Evolutionary conservation across 2,888 invertebrate genomes (phyloP).

Genomic region (Cordylochernes scorpioides): DNA sequence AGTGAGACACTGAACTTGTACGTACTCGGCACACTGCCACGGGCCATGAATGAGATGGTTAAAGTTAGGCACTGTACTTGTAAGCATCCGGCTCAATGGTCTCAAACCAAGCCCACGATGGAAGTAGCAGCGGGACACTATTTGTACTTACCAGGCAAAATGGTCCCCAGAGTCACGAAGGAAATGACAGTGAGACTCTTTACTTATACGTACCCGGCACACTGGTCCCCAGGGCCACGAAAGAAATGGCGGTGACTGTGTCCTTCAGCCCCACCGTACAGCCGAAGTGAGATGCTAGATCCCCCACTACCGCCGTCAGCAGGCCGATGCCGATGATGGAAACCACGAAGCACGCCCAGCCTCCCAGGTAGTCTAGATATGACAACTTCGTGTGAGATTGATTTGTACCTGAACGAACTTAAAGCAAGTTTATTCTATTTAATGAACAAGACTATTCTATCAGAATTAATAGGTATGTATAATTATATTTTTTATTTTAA

Average conservation of each 20-base stretch:
- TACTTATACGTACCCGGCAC: slow-evolving; percentile 47
- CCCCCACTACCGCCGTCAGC: slow-evolving; percentile 84
- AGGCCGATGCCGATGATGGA: slow-evolving; percentile 76
- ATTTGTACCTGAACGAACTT: no score
- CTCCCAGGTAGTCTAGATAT: slow-evolving; percentile 55
- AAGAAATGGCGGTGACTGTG: slow-evolving; percentile 83
- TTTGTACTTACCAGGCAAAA: not conserved
- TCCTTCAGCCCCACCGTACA: slow-evolving; percentile 88
- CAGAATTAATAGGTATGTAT: no score
- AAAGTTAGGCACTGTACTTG: no score
- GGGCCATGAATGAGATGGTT: no score
- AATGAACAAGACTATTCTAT: no score
- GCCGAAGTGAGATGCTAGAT: slow-evolving; percentile 87
- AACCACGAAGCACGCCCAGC: slow-evolving; percentile 76
- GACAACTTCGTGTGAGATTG: no score
- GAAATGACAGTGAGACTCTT: not conserved
- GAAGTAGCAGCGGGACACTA: not conserved
- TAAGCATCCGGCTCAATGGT: no score
- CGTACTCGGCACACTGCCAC: no score
- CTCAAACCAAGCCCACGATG: not conserved
- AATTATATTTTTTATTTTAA: no score
- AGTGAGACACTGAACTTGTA: no score
- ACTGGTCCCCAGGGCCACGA: slow-evolving; percentile 91
- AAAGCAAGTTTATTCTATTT: no score
- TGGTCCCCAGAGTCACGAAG: not conserved